Evolutionary conservation across 2,113 vertebrate species (phyloP), one percentile per base, ranked within the genome.

Genomic region (Otus sunia): DNA sequence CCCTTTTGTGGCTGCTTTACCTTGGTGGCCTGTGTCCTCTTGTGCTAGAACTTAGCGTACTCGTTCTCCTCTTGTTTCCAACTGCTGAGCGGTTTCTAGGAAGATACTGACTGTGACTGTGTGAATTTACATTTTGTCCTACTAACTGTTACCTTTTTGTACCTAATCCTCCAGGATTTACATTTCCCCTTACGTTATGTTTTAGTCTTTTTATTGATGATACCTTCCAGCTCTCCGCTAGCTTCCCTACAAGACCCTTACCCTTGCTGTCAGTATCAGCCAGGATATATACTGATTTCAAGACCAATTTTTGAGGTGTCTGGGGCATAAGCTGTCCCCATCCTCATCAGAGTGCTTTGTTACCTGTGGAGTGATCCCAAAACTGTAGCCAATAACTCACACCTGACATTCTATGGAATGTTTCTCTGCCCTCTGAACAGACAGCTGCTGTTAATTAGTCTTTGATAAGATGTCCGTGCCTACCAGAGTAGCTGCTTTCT

Each of bases 131-230:
- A 1, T 37, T 66, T 75, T 69, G 39, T 56, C 47, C 55, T 68
- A 1, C 29, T 14, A 56, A 39, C 22, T 59, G 22, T 77, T 49
- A 45, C 2, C 17, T 73, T 49, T 79, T 39, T 18, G n/a, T 77
- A 3, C 50, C 15, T 45, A 23, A 47, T 59, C 19, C 36, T 16
- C 25, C 21, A 25, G 19, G 39, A 6, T 23, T 64, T 45, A 5
- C 4, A 1, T 62, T 20, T 47, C 32, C 72, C 8, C 23, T 79
- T 25, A 7, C 0, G 0, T 34, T 6, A 20, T 5, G 5, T 20
- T 66, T 75, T 41, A 37, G 23, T 9, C 21, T 15, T n/a, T 37
- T 71, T 53, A 10, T 9, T 43, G 34, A 15, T 34, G 36, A 21
- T 15, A n/a, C 43, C 14, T 79, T 22, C 30, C 53, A 49, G 3